Evolutionary conservation across 2,113 vertebrate species (phyloP).

Genomic region (Vanacampus margaritifer): DNA sequence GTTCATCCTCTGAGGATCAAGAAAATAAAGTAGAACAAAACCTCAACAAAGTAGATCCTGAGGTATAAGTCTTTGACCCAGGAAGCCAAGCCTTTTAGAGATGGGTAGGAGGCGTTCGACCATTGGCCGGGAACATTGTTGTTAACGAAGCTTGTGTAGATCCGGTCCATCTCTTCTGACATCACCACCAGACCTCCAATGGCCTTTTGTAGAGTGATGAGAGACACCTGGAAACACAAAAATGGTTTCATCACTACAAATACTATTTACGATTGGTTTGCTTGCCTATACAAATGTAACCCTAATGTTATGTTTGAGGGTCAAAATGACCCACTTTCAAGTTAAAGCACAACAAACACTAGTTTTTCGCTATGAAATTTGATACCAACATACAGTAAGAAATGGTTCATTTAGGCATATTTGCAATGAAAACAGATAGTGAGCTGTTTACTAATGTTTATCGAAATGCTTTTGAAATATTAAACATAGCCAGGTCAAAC

Average conservation of each 20-base stretch:
- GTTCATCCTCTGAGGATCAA: not conserved
- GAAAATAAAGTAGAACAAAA: slow-evolving; percentile 23
- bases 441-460: too few relatives aligned
- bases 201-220: slow-evolving; percentile 74
- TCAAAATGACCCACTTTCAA: too few relatives aligned
- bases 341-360: too few relatives aligned
- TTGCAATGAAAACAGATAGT: too few relatives aligned
- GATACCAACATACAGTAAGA: too few relatives aligned
- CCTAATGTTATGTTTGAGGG: too few relatives aligned
- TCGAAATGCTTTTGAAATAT: too few relatives aligned
- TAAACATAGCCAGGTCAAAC: too few relatives aligned
- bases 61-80: slow-evolving; percentile 77
- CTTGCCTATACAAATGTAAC: too few relatives aligned
- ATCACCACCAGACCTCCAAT: slow-evolving; percentile 78
- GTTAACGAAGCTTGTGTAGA: slow-evolving; percentile 80
- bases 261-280: too few relatives aligned
- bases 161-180: slow-evolving; percentile 81
- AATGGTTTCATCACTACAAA: not conserved
- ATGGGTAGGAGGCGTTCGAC: slow-evolving; percentile 72
- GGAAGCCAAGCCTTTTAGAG: slow-evolving; percentile 73
- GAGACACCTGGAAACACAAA: slow-evolving; percentile 58
- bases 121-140: slow-evolving; percentile 74
- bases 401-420: too few relatives aligned
- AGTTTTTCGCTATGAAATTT: too few relatives aligned
- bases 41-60: slow-evolving; percentile 76